These are phyloP conservation scores for Lepidonotus clava DNA, from an alignment of 2,888 invertebrate genomes.

Conservation along the genomic window DNA sequence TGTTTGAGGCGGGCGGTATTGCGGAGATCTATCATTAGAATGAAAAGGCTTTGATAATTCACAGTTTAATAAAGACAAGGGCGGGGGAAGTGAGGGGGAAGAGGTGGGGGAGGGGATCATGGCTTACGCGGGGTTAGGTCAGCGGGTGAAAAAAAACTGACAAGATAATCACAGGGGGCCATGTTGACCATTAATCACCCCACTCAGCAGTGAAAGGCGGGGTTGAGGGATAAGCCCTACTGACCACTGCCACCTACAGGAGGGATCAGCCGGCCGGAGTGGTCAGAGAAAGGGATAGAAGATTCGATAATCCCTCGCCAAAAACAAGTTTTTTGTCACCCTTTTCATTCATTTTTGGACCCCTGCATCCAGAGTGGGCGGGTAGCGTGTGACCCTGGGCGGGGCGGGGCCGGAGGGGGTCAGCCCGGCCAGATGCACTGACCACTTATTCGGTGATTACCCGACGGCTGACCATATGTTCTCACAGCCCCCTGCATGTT, in stretches of 20 bases:
- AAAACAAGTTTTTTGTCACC: too few species aligned
- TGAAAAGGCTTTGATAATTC: not conserved
- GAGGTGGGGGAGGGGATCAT: not conserved
- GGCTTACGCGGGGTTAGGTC: constrained; percentile 28
- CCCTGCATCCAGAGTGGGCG: not conserved
- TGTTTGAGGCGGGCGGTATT: not conserved
- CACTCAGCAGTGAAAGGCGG: not conserved
- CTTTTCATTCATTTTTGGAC: too few species aligned
- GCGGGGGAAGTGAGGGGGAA: not conserved
- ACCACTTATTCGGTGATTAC: constrained; percentile 39
- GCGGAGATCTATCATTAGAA: not conserved
- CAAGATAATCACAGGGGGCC: constrained; percentile 41
- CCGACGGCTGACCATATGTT: constrained; percentile 47
- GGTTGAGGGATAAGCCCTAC: not conserved
- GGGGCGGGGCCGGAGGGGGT: constrained; percentile 3
- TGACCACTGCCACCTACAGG: constrained; percentile 28
- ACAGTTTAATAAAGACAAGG: not conserved
- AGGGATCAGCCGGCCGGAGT: not conserved
- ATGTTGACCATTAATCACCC: constrained; percentile 42
- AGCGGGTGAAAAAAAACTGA: constrained; percentile 29
- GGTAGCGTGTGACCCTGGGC: not conserved
- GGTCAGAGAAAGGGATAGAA: not conserved
- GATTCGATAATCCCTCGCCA: too few species aligned
- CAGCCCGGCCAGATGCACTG: constrained; percentile 46
- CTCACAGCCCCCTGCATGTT: not conserved